These are phyloP conservation scores for Eupelmus urozonus DNA, from an alignment of 2,888 invertebrate genomes.

Conservation along the genomic window DNA sequence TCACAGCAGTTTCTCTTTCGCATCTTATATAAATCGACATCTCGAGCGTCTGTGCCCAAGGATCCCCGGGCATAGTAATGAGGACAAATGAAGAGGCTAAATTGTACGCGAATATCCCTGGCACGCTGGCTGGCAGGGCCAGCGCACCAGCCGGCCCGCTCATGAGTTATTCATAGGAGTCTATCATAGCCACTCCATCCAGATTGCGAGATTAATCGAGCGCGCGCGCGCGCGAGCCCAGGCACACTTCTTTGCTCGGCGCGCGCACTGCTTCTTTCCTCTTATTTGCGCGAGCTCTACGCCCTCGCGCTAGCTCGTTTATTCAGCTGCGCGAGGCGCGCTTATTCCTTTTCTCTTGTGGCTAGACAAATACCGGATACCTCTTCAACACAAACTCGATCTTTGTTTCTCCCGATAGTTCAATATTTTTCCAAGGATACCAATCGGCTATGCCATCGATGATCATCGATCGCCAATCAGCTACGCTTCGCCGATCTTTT, in stretches of 20 bases:
- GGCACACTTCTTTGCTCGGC: not conserved
- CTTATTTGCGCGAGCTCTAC: slow-evolving; percentile 23
- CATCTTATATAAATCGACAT: too few species aligned
- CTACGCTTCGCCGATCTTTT: not conserved
- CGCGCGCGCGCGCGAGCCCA: slow-evolving; percentile 66
- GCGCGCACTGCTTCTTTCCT: not conserved
- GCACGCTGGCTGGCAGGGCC: slow-evolving; percentile 70
- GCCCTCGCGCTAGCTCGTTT: slow-evolving; percentile 25
- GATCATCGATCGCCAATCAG: not conserved
- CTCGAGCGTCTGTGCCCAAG: slow-evolving; percentile 24
- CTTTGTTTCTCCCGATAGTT: slow-evolving; percentile 38
- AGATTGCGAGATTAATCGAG: slow-evolving; percentile 76
- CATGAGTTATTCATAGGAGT: slow-evolving; percentile 76
- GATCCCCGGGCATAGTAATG: slow-evolving; percentile 72
- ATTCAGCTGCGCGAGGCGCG: slow-evolving; percentile 12
- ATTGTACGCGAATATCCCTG: slow-evolving; percentile 74
- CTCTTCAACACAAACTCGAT: slow-evolving; percentile 36
- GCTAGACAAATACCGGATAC: slow-evolving; percentile 23
- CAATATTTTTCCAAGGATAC: slow-evolving; percentile 37
- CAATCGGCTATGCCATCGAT: slow-evolving; percentile 17
- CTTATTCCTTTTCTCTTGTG: not conserved
- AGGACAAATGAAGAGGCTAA: slow-evolving; percentile 76
- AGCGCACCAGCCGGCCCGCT: slow-evolving; percentile 62
- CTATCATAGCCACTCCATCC: slow-evolving; percentile 76
- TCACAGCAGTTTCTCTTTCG: too few species aligned